Evolutionary conservation across 2,888 invertebrate species (phyloP), one percentile per base, ranked within the genome.

Genomic region (Volucella inflata): DNA sequence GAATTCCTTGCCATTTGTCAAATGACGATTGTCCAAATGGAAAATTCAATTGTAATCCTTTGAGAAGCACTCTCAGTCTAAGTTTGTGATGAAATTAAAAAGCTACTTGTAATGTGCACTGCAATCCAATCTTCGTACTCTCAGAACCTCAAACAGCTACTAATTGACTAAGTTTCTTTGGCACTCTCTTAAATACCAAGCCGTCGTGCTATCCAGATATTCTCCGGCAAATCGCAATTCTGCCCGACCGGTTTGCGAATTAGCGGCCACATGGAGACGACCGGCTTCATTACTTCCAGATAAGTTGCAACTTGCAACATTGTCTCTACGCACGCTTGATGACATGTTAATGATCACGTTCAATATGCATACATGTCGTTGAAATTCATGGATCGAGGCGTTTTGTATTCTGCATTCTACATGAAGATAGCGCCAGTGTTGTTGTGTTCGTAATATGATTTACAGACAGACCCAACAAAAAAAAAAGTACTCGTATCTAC

Each of bases 1-100:
- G 88, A 87, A 87, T 87, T 88, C 62, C 64, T 72, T 30, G 14
- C 42, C 81, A 77, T 85, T 81, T 65, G 76, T 72, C 59, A 21
- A 80, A 48, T 53, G 40, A 62, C 17, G 8, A 60, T 16, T 46
- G 36, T 68, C 30, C 46, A 65, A 38, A n/a, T 40, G 36, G 3
- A 30, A 12, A 57, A 75, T 21, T 38, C 21, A 30, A 8, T 9
- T 59, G 1, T 12, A 68, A 12, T 12, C 9, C 11, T 4, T 38
- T 36, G 9, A 57, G 38, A 11, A n/a, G 8, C 8, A 59, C n/a
- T 57, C n/a, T 59, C 57, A 11, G 38, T 30, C 4, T 6, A 30
- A 6, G 30, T 30, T 30, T 30, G 30, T 30, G 17, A 16, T 48
- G n/a, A 1, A 4, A 59, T 14, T 42, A 30, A 30, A n/a, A 30